Percentiles rank a stretch among this genome's conserved stretches.
Evolutionary conservation across 2,888 invertebrate genomes (phyloP).

Genomic region (Drymonia ruficornis): DNA sequence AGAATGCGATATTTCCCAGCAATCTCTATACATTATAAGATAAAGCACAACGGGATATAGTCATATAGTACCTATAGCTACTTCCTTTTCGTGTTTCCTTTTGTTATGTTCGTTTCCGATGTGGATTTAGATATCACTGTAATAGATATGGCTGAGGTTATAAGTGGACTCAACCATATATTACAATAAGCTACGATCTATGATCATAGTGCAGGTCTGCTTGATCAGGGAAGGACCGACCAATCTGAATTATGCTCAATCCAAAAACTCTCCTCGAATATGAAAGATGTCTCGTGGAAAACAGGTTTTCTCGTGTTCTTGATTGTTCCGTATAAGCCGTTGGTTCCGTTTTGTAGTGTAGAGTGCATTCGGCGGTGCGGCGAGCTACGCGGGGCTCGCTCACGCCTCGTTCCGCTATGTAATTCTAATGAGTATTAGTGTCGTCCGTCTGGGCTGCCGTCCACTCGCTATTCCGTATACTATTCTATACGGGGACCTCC

Average conservation of each 20-base stretch:
- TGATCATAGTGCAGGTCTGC: no score
- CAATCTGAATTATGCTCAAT: no score
- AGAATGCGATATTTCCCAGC: constrained; percentile 83
- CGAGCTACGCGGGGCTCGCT: constrained; percentile 14
- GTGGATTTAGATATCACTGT: constrained; percentile 5
- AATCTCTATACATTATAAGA: constrained; percentile 67
- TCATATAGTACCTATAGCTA: constrained; percentile 11
- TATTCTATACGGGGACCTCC: constrained; percentile 49
- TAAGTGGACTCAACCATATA: not conserved
- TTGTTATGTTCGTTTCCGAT: constrained; percentile 3
- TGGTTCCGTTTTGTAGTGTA: constrained; percentile 20
- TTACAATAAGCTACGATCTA: no score
- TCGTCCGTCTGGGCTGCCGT: constrained; percentile 62
- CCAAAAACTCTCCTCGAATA: no score
- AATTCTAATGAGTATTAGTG: constrained; percentile 84
- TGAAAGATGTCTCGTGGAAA: not conserved
- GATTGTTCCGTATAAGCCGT: no score
- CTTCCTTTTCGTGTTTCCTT: constrained; percentile 6
- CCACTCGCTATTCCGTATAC: constrained; percentile 52
- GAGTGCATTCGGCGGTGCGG: constrained; percentile 16
- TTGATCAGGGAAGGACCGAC: no score
- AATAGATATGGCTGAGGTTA: not conserved
- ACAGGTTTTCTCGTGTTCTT: not conserved
- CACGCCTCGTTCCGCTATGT: constrained; percentile 70
- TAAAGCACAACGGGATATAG: constrained; percentile 56